Evolutionary conservation across 2,797 vertebrate genomes (phyloP).

Genomic region (Sorex maritimensis): DNA sequence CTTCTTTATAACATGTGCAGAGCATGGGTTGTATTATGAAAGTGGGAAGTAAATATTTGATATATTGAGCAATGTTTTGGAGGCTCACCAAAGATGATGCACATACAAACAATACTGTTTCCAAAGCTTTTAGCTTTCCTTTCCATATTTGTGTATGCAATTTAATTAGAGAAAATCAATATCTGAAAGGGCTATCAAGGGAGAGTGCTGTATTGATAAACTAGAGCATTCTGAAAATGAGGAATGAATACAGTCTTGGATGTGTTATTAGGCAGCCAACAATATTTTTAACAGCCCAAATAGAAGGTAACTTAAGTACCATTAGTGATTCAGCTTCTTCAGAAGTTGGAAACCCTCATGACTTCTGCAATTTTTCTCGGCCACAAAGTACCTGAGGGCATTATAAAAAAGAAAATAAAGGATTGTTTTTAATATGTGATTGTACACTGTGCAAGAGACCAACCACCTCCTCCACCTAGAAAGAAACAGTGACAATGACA

Average conservation of each 20-base stretch:
- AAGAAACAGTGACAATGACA: not conserved
- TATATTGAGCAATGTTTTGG: not conserved
- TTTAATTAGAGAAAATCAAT: constrained; percentile 45
- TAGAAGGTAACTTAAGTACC: constrained; percentile 68
- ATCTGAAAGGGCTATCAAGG: constrained; percentile 1
- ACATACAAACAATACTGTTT: not conserved
- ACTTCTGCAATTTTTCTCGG: constrained; percentile 71
- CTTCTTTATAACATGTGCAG: not conserved
- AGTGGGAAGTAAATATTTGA: not conserved
- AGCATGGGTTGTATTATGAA: not conserved
- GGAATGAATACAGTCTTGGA: not conserved
- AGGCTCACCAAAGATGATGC: not conserved
- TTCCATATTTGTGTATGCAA: not conserved
- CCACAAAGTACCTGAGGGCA: constrained; percentile 58
- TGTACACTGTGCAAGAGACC: not conserved
- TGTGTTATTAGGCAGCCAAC: constrained; percentile 63
- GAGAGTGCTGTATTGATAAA: not conserved
- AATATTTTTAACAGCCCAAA: constrained; percentile 47
- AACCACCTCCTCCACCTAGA: not conserved
- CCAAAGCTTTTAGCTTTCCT: not conserved
- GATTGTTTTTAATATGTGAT: constrained; percentile 75
- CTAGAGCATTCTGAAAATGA: not conserved
- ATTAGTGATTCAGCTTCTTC: constrained; percentile 69
- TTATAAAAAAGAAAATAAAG: constrained; percentile 30
- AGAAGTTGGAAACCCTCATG: constrained; percentile 55